Evolutionary conservation across 1,140 invertebrate species (phyloP).

Genomic region (Drosophila sucinea): DNA sequence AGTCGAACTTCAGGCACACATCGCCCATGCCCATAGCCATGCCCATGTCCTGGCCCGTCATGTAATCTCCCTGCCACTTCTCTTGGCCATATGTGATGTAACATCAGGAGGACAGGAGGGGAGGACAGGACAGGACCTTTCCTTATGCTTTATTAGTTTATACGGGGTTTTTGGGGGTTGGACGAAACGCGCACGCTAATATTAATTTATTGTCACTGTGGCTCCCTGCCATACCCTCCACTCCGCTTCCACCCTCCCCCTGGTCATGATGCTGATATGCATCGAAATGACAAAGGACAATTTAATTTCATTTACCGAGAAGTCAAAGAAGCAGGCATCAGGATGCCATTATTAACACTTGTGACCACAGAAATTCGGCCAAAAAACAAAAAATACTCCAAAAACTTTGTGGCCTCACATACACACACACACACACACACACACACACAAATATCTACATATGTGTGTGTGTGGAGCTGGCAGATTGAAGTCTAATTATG

Average conservation of each 20-base stretch:
- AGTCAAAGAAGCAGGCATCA: constrained; percentile 31
- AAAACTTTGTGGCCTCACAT: constrained; percentile 26
- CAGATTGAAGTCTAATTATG: constrained; percentile 66
- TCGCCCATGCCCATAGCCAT: constrained; percentile 7
- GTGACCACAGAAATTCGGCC: constrained; percentile 76
- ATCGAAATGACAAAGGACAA: constrained; percentile 78
- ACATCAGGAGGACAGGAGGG: constrained; percentile 8
- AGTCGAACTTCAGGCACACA: constrained; percentile 52
- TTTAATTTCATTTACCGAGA: constrained; percentile 75
- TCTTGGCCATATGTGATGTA: constrained; percentile 32
- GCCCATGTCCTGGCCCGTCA: constrained; percentile 35
- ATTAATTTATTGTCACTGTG: constrained; percentile 74
- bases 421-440: not conserved
- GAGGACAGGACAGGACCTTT: constrained; percentile 23
- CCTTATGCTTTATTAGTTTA: constrained; percentile 80
- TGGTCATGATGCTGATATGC: constrained; percentile 41
- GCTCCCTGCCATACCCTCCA: not conserved
- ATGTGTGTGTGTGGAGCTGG: not conserved
- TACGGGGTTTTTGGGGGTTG: constrained; percentile 42
- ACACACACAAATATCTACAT: not conserved
- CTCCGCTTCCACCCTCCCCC: not conserved
- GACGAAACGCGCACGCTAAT: constrained; percentile 61
- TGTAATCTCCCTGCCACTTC: not conserved
- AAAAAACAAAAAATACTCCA: constrained; percentile 35
- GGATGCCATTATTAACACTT: constrained; percentile 78